Evolutionary conservation across 2,113 vertebrate genomes (phyloP).

Genomic region (Pterocles burchelli): DNA sequence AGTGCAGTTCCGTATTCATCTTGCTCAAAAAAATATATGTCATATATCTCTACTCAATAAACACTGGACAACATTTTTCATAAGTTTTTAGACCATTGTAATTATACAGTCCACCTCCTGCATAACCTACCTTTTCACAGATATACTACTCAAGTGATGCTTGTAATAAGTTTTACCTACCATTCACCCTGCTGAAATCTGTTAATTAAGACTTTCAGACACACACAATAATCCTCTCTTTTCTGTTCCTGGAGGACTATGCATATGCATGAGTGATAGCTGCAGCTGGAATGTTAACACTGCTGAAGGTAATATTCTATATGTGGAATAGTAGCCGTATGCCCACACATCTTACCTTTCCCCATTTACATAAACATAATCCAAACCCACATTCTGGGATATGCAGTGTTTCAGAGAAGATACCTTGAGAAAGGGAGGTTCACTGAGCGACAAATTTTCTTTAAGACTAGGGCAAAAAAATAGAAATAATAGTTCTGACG

Average conservation of each 20-base stretch:
- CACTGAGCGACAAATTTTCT: not conserved
- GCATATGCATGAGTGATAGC: conserved; percentile 39
- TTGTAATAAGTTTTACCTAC: conserved; percentile 2
- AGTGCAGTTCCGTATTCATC: not conserved
- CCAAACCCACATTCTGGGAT: not conserved
- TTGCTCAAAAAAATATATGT: not conserved
- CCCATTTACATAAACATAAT: not conserved
- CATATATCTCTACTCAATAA: not conserved
- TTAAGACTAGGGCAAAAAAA: not conserved
- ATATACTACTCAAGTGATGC: not conserved
- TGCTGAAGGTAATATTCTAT: conserved; percentile 36
- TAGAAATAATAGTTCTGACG: not conserved
- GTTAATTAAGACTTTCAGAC: conserved; percentile 56
- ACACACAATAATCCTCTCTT: not conserved
- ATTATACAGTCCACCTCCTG: conserved; percentile 7
- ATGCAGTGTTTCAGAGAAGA: not conserved
- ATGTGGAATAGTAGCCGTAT: conserved; percentile 16
- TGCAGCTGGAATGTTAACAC: conserved; percentile 47
- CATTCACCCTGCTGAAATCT: not conserved
- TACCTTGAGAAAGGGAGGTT: not conserved
- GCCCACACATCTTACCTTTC: not conserved
- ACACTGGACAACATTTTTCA: not conserved
- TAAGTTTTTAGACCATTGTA: not conserved
- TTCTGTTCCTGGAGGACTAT: conserved; percentile 31
- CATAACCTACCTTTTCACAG: conserved; percentile 5